Evolutionary conservation across 2,888 invertebrate genomes (phyloP).

Genomic region (Pardosa pseudoannulata): DNA sequence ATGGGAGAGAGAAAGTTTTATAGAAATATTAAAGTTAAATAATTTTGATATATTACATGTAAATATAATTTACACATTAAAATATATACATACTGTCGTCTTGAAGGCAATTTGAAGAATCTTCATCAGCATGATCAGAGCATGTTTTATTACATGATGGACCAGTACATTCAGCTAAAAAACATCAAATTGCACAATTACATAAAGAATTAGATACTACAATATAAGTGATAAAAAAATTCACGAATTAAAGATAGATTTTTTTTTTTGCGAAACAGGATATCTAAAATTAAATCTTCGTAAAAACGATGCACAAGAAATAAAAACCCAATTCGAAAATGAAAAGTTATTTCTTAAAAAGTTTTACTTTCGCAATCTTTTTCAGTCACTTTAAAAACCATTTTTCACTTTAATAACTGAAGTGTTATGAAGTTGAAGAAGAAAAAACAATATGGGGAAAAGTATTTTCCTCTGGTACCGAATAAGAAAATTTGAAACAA

Average conservation of each 20-base stretch:
- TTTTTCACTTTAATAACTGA: conserved; percentile 56
- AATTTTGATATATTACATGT: no score
- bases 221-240: no score
- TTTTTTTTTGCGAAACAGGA: no score
- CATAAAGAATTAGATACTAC: neutral
- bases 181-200: neutral
- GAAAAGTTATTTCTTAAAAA: neutral
- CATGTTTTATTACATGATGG: conserved; percentile 52
- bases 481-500: neutral
- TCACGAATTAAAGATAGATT: no score
- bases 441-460: neutral
- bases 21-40: no score
- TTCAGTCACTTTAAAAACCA: conserved; percentile 66
- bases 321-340: neutral
- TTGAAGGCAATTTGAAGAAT: conserved; percentile 16
- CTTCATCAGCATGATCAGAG: neutral
- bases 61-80: no score
- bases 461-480: neutral
- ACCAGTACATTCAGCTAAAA: conserved; percentile 42
- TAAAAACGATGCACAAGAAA: neutral
- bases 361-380: neutral
- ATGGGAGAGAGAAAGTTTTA: no score
- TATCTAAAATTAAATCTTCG: neutral
- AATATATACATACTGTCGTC: conserved; percentile 52
- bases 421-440: neutral